Conservation (phyloP, 2,113 vertebrate genomes). For the Phodopus roborovskii region DNA sequence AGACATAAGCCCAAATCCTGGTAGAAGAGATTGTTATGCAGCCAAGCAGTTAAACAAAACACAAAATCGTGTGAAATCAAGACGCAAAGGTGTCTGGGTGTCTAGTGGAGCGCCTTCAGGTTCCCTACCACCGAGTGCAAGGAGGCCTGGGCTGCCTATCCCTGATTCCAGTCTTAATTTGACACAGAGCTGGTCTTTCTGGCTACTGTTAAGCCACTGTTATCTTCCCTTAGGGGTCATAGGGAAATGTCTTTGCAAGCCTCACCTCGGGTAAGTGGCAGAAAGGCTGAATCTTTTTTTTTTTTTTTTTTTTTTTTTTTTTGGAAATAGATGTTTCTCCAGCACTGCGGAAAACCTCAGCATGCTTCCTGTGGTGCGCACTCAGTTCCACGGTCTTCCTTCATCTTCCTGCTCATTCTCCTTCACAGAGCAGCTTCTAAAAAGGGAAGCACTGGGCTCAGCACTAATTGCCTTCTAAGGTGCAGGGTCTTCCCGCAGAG, state of each 20-base stretch:
- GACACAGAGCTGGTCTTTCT: neutral
- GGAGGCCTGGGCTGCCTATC: neutral
- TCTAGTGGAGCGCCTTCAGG: neutral
- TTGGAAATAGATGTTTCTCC: conserved; percentile 48
- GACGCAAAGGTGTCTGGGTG: neutral
- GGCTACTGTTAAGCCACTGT: conserved; percentile 41
- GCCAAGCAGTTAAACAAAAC: conserved; percentile 60
- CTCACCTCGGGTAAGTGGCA: neutral
- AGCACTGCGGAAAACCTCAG: neutral
- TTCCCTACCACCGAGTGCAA: neutral
- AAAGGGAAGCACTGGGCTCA: conserved; percentile 1
- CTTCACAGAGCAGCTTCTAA: neutral
- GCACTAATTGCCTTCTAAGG: neutral
- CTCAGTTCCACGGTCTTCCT: neutral
- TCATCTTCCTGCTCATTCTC: neutral
- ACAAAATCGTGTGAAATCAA: conserved; percentile 40
- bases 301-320: no score
- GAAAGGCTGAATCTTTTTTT: conserved; percentile 11
- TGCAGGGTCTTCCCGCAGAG: neutral
- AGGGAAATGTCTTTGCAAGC: conserved; percentile 42
- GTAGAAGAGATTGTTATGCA: conserved; percentile 33
- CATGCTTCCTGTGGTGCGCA: neutral
- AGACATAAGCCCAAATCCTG: conserved; percentile 46
- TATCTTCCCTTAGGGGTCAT: conserved; percentile 36
- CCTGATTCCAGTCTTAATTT: conserved; percentile 22